A percentile compares a stretch with the other conserved stretches of the same genome.
These are phyloP conservation scores for Nyctereutes procyonoides DNA, from an alignment of 2,113 vertebrate genomes.

Conservation along the genomic window DNA sequence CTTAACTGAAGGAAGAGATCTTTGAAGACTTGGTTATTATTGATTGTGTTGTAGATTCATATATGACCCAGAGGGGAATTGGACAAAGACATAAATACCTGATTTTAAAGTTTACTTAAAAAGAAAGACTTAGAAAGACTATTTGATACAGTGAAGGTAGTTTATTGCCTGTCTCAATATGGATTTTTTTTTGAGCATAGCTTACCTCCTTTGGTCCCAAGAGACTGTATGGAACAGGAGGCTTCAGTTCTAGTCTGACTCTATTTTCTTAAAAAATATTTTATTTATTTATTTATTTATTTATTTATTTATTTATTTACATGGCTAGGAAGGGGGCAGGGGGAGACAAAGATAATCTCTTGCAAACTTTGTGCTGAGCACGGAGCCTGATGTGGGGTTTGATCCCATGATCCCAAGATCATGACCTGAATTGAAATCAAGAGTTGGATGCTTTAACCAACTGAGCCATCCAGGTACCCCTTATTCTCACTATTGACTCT, in stretches of 20 bases:
- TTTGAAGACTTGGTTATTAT: neutral
- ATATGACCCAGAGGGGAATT: neutral
- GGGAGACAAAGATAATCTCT: neutral
- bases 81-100: neutral
- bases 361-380: neutral
- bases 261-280: neutral
- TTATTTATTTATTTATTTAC: neutral
- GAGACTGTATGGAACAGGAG: neutral
- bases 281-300: neutral
- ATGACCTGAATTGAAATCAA: neutral
- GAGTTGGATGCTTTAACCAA: neutral
- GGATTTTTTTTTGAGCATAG: neutral
- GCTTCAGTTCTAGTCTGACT: neutral
- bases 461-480: neutral
- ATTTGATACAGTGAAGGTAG: neutral
- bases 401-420: neutral
- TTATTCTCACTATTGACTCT: no score
- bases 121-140: neutral
- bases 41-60: neutral
- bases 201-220: neutral
- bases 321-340: no score
- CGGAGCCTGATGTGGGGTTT: neutral
- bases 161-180: neutral
- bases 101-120: neutral
- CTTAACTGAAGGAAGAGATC: neutral